Conservation (phyloP, 2,113 vertebrate genomes). For the Fulmarus glacialis region DNA sequence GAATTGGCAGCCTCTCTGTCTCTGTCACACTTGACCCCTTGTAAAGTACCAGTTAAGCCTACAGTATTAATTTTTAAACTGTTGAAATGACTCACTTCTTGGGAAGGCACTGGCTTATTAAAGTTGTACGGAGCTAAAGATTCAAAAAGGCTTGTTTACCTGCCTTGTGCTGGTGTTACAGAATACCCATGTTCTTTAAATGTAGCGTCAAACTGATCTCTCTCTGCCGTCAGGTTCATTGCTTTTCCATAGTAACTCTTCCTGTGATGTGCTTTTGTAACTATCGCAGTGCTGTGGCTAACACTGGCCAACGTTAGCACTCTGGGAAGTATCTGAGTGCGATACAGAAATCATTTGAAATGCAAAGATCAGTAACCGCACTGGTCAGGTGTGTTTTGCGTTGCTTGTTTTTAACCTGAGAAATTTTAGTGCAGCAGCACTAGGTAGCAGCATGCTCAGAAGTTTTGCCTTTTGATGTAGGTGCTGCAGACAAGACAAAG, state of each 20-base stretch:
- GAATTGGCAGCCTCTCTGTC: not conserved
- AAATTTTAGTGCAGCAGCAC: not conserved
- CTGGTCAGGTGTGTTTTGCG: not conserved
- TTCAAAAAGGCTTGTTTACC: not conserved
- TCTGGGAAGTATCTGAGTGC: no score
- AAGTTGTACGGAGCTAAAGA: not conserved
- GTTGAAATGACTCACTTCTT: not conserved
- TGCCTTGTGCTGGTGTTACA: not conserved
- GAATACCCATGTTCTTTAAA: not conserved
- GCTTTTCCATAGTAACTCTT: not conserved
- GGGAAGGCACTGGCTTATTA: not conserved
- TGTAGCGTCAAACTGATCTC: no score
- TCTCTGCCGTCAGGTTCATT: not conserved
- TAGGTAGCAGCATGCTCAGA: not conserved
- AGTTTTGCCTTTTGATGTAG: not conserved
- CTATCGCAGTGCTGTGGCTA: not conserved
- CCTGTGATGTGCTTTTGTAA: not conserved
- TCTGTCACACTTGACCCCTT: not conserved
- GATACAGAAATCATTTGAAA: not conserved
- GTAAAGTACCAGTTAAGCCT: not conserved
- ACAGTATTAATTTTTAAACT: not conserved
- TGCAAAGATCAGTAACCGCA: not conserved
- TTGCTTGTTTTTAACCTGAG: no score
- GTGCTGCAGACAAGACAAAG: not conserved
- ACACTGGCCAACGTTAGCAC: fast-evolving